These are phyloP conservation scores for Drosophila kepulauana DNA, from an alignment of 1,140 invertebrate genomes.

Conservation along the genomic window DNA sequence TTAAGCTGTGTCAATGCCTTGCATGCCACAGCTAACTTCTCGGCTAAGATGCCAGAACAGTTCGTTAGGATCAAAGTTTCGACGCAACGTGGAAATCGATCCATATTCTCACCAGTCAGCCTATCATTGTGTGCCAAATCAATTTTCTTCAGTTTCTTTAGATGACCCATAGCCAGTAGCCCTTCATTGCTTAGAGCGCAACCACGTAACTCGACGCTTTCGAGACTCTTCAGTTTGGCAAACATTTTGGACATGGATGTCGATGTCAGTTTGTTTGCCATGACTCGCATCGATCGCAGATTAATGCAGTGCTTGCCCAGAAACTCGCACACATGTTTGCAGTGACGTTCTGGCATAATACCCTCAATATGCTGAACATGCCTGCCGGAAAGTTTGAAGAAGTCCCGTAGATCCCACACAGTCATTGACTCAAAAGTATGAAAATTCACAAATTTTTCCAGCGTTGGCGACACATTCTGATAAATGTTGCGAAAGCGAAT, in stretches of 20 bases:
- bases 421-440: conserved; percentile 41
- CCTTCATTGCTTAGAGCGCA: conserved; percentile 14
- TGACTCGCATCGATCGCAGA: conserved; percentile 35
- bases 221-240: conserved; percentile 18
- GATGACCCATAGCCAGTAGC: conserved; percentile 12
- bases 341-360: conserved; percentile 12
- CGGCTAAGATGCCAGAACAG: neutral
- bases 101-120: conserved; percentile 29
- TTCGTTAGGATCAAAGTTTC: conserved; percentile 32
- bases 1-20: conserved; percentile 25
- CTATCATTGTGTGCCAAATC: conserved; percentile 29
- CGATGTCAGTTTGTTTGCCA: neutral
- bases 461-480: conserved; percentile 1
- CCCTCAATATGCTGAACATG: conserved; percentile 43
- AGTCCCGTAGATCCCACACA: conserved; percentile 65
- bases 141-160: conserved; percentile 42
- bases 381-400: conserved; percentile 56
- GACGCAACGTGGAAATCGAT: conserved; percentile 24
- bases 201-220: conserved; percentile 1
- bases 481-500: conserved; percentile 52
- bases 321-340: conserved; percentile 48
- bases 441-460: conserved; percentile 39
- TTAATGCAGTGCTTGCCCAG: conserved; percentile 44
- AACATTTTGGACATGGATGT: conserved; percentile 44
- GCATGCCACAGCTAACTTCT: neutral